Conservation (phyloP, 2,113 vertebrate genomes). For the Anolis sagrei region DNA sequence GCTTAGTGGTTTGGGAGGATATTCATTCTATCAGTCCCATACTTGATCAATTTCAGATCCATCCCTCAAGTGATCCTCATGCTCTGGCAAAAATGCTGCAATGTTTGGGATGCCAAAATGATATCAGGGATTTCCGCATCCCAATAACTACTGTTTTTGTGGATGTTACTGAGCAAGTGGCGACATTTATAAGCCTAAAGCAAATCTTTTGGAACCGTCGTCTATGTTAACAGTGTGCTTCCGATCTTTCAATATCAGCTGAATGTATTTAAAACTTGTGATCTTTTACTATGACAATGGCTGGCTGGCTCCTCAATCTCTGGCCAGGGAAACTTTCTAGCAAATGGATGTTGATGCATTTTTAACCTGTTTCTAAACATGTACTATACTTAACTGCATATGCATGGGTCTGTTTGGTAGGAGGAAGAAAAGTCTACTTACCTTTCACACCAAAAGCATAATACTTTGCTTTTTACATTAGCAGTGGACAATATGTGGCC, state of each 20-base stretch:
- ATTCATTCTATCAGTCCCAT: too few relatives aligned
- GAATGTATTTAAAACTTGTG: background rate
- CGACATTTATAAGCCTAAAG: background rate
- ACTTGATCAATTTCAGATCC: background rate
- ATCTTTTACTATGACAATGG: background rate
- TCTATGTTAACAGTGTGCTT: background rate
- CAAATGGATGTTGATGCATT: background rate
- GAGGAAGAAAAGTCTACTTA: background rate
- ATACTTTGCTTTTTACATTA: background rate
- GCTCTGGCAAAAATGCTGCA: slow-evolving; percentile 26
- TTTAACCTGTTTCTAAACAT: background rate
- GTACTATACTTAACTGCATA: background rate
- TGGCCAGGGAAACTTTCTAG: background rate
- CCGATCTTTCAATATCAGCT: background rate
- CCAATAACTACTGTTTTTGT: background rate
- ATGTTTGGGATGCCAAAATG: background rate
- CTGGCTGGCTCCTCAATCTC: too few relatives aligned
- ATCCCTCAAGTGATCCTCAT: background rate
- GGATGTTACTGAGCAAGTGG: background rate
- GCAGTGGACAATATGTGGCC: too few relatives aligned
- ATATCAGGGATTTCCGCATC: background rate
- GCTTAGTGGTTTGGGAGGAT: too few relatives aligned
- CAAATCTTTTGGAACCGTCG: background rate
- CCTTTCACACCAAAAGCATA: background rate
- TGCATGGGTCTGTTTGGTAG: background rate